A percentile compares a stretch with the other conserved stretches of the same genome.
These are phyloP conservation scores for Hypomecis atomaria DNA, from an alignment of 2,888 invertebrate genomes.

Conservation along the genomic window DNA sequence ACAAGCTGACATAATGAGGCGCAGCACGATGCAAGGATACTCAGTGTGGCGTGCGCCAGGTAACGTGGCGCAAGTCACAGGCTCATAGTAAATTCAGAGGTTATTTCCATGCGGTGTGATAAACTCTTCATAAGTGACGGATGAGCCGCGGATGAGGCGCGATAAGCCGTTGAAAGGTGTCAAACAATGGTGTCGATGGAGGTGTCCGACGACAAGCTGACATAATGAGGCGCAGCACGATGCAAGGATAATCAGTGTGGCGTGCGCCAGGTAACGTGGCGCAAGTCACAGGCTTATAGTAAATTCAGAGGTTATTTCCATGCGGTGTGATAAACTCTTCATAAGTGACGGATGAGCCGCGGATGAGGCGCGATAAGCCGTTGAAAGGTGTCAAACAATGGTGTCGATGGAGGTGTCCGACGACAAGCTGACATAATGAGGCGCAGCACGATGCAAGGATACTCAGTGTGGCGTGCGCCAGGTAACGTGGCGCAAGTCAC, in stretches of 20 bases:
- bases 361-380: constrained; percentile 38
- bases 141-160: constrained; percentile 32
- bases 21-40: constrained; percentile 16
- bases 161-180: constrained; percentile 43
- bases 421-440: constrained; percentile 16
- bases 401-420: constrained; percentile 25
- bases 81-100: constrained; percentile 4
- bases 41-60: constrained; percentile 21
- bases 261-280: constrained; percentile 13
- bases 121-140: constrained; percentile 13
- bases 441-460: constrained; percentile 16
- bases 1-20: constrained; percentile 19
- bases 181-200: constrained; percentile 37
- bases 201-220: constrained; percentile 3
- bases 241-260: constrained; percentile 19
- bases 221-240: constrained; percentile 22
- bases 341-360: constrained; percentile 22
- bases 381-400: constrained; percentile 43
- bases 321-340: constrained; percentile 25
- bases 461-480: constrained; percentile 22
- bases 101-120: constrained; percentile 34
- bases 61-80: not conserved
- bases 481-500: constrained; percentile 1
- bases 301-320: constrained; percentile 26
- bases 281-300: constrained; percentile 1